These are phyloP conservation scores for Dermatemys mawii DNA, from an alignment of 2,113 vertebrate species.

Conservation along the genomic window DNA sequence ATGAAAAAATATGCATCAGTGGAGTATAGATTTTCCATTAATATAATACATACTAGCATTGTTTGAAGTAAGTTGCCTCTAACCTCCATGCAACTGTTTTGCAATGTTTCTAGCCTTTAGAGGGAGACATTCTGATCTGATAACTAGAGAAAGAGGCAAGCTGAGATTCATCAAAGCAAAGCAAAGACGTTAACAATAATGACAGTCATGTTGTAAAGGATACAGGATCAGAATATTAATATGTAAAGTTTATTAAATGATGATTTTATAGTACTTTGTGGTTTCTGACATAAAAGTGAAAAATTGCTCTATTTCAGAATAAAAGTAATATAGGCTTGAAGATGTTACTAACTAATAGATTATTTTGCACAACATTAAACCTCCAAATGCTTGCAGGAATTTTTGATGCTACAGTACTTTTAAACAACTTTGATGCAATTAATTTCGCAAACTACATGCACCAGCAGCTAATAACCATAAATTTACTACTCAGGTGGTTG, in stretches of 20 bases:
- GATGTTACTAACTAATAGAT: slow-evolving; percentile 26
- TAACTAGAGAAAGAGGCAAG: not conserved
- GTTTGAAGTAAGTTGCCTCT: not conserved
- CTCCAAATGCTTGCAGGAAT: slow-evolving; percentile 12
- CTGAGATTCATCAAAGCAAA: not conserved
- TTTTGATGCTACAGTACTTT: slow-evolving; percentile 36
- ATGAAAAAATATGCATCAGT: not conserved
- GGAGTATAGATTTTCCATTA: not conserved
- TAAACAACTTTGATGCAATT: slow-evolving; percentile 15
- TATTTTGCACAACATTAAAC: slow-evolving; percentile 52
- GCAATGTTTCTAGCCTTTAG: not conserved
- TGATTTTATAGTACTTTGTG: not conserved
- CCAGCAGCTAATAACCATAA: not conserved
- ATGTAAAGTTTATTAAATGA: not conserved
- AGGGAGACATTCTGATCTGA: not conserved
- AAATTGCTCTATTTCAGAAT: slow-evolving; percentile 13
- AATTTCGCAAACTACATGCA: not conserved
- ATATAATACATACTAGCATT: not conserved
- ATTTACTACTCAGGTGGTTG: not conserved
- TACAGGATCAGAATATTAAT: slow-evolving; percentile 25
- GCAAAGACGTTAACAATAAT: not conserved
- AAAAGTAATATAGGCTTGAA: slow-evolving; percentile 27
- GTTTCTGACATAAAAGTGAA: slow-evolving; percentile 35
- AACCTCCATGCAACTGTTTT: not conserved
- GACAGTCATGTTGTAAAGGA: not conserved